Evolutionary conservation across 2,113 vertebrate species (phyloP), one percentile per base, ranked within the genome.

Genomic region (Neogobius melanostomus): DNA sequence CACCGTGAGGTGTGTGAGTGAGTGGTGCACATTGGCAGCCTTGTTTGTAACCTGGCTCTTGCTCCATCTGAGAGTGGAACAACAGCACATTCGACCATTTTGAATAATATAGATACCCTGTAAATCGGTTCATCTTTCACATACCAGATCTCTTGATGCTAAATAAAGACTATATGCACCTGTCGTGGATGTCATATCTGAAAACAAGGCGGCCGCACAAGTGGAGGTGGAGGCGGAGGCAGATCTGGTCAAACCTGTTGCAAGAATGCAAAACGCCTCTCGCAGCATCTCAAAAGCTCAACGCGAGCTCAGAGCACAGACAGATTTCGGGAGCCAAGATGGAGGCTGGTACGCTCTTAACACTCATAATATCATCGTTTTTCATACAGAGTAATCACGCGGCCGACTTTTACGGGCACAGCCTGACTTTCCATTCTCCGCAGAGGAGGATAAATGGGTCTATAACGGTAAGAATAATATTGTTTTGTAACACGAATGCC

Each of bases 361-460:
- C 83, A 64, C 54, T 88, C 66, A 14, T 89, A 14, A 0, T 76
- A 4, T 14, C 65, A 0, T 57, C 10, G 65, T 65, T 0, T 8
- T 7, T 5, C 7, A 57, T 1, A 66, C 66, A 61, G 6, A 44
- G 36, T 0, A 15, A 2, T 15, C 14, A 45, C 0, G 6, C 68
- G 1, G 43, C 45, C 6, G 17, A 3, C 53, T 89, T 89, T 59
- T 71, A 85, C 11, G 90, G 90, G 15, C 75, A 82, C 56, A 91
- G 88, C 51, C 11, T 85, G 2, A 85, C 6, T 21, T 71, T 88
- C 66, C 17, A 11, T 60, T n/a, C 54, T 7, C 53, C 52, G 0
- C 49, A 66, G n/a, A 72, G 3, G 64, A 59, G 21, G 0, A 7
- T 0, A 3, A 80, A 88, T 47, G 89, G 85, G 7, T 80, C 68